Evolutionary conservation across 2,888 invertebrate species (phyloP).

Genomic region (Dasypogon diadema): DNA sequence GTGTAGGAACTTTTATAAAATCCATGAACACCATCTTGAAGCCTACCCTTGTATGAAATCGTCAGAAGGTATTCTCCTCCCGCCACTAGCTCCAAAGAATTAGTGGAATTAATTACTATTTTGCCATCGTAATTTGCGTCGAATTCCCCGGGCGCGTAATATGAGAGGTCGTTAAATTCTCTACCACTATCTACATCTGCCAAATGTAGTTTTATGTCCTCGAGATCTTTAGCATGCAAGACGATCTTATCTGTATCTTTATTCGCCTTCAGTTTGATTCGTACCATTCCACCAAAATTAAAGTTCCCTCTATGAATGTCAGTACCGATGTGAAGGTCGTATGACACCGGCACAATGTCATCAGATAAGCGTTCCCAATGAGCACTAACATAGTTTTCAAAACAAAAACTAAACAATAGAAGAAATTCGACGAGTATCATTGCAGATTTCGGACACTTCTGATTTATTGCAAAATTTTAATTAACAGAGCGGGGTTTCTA

Average conservation of each 20-base stretch:
- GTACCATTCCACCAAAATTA: constrained; percentile 67
- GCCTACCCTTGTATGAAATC: constrained; percentile 72
- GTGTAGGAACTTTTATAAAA: constrained; percentile 74
- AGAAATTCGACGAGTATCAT: too few relatives aligned
- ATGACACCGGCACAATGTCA: constrained; percentile 70
- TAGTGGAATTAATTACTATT: not conserved
- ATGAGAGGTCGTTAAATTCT: not conserved
- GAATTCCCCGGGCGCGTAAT: not conserved
- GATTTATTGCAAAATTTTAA: too few relatives aligned
- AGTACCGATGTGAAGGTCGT: constrained; percentile 70
- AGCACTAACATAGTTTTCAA: too few relatives aligned
- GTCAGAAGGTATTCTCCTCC: constrained; percentile 63
- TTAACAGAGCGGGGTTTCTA: too few relatives aligned
- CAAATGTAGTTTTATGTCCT: not conserved
- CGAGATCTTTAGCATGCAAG: not conserved
- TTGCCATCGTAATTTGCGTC: not conserved
- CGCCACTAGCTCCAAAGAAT: constrained; percentile 60
- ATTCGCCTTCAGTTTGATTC: constrained; percentile 69
- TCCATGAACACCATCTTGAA: constrained; percentile 74
- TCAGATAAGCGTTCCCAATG: constrained; percentile 71
- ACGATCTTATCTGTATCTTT: constrained; percentile 69
- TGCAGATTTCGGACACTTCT: too few relatives aligned
- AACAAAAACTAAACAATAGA: too few relatives aligned
- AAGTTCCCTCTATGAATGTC: constrained; percentile 67
- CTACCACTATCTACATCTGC: constrained; percentile 57